Evolutionary conservation across 2,113 vertebrate species (phyloP), one percentile per base, ranked within the genome.

Genomic region (Plecturocebus donacophilus): DNA sequence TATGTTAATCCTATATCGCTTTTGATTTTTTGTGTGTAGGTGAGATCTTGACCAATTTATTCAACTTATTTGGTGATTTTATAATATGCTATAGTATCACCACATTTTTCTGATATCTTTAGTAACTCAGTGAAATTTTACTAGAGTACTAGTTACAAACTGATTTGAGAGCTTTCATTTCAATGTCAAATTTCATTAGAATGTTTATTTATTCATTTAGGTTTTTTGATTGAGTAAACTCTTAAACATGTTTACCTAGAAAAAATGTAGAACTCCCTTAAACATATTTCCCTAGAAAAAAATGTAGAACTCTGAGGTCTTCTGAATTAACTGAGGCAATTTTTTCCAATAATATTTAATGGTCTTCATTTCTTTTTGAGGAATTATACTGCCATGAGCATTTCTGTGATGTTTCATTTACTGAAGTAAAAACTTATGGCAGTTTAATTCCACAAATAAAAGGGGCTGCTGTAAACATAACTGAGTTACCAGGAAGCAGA

Each of bases 401-500:
- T 94, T 97, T 97, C 81, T 96, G 47, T 95, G 90, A 96, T 95
- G 77, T 40, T 66, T 98, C 25, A 98, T 96, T 68, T 86, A 96
- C 94, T 98, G 92, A 98, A 98, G 94, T 64, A 98, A 98, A 98
- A 98, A 96, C 91, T 96, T 97, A 96, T 52, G 73, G 85, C 91
- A 98, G 66, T 93, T 98, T 98, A 98, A 98, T 97, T 99, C 96
- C 94, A 95, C 42, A 91, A 98, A 97, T 98, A 86, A 87, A 97
- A 97, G 96, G 97, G 97, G 82, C 88, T 93, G 88, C 89, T 98
- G 91, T 86, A 98, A 98, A 98, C 98, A 98, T 98, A 98, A 98
- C 96, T 88, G 97, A 98, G 90, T 96, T 98, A 99, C 97, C 80
- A 96, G 97, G 97, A 98, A 98, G 96, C 98, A 99, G 98, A 99